A percentile compares a stretch with the other conserved stretches of the same genome.
These are phyloP conservation scores for Hedya salicella DNA, from an alignment of 2,888 invertebrate genomes.

Conservation along the genomic window DNA sequence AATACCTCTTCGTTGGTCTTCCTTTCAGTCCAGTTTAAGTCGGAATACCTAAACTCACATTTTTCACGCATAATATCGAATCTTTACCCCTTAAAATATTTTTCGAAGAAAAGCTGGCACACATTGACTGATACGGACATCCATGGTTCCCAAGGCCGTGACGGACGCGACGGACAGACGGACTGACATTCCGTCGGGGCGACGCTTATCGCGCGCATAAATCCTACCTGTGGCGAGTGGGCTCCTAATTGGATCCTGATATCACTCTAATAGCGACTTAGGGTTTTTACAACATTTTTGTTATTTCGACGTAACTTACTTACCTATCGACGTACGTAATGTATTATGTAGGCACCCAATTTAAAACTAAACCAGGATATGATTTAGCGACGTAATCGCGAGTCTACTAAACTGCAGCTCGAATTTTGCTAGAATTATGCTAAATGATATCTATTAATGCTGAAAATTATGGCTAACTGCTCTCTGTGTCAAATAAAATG, in stretches of 20 bases:
- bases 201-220: conserved; percentile 63
- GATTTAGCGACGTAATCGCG: no score
- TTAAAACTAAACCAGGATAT: no score
- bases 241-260: conserved; percentile 38
- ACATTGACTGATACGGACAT: conserved; percentile 2
- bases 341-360: no score
- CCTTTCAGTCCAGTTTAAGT: no score
- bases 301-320: conserved; percentile 6
- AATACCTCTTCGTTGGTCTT: no score
- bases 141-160: conserved; percentile 40
- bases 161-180: conserved; percentile 50
- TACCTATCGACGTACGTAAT: not conserved
- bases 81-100: not conserved
- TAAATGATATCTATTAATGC: no score
- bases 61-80: not conserved
- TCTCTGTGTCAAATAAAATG: no score
- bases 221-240: conserved; percentile 49
- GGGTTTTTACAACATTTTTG: conserved; percentile 27
- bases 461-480: no score
- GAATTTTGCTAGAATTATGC: no score
- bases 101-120: not conserved
- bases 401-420: no score
- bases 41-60: not conserved
- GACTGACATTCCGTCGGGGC: conserved; percentile 59
- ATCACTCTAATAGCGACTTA: conserved; percentile 27